These are phyloP conservation scores for Scarus forsteni DNA, from an alignment of 2,797 vertebrate genomes.

Conservation along the genomic window DNA sequence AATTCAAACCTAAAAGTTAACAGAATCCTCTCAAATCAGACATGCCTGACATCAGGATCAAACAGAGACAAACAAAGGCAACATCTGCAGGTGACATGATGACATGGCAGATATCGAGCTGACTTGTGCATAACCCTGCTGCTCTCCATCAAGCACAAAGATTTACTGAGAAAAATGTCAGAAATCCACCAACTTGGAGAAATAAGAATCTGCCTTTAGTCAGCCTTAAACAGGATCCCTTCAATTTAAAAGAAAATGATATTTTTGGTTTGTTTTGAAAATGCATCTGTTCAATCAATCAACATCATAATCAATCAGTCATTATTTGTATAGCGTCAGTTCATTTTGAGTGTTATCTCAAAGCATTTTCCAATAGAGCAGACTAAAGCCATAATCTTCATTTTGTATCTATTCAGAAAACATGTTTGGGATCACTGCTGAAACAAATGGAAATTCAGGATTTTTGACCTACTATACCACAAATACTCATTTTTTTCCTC, in stretches of 20 bases:
- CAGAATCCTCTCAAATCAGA: not conserved
- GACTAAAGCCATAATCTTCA: too few relatives aligned
- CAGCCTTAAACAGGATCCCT: not conserved
- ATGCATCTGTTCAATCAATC: not conserved
- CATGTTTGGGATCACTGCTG: too few relatives aligned
- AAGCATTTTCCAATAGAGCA: too few relatives aligned
- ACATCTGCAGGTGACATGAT: not conserved
- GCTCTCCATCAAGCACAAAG: not conserved
- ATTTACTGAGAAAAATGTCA: not conserved
- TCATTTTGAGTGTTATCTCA: too few relatives aligned
- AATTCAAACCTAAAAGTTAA: not conserved
- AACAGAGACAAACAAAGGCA: not conserved
- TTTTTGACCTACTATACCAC: too few relatives aligned
- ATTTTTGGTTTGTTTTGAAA: too few relatives aligned
- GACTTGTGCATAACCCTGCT: constrained; percentile 18
- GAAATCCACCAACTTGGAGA: not conserved
- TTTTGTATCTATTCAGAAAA: too few relatives aligned
- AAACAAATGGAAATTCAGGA: too few relatives aligned
- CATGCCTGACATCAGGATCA: not conserved
- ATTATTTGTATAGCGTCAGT: too few relatives aligned
- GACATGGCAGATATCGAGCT: not conserved
- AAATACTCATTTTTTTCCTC: too few relatives aligned
- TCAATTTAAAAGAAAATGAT: not conserved
- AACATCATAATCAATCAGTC: too few relatives aligned
- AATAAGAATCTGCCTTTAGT: not conserved